Percentiles rank a stretch among this genome's conserved stretches.
Conservation (phyloP, 2,888 invertebrate species). For the Antitype chi region DNA sequence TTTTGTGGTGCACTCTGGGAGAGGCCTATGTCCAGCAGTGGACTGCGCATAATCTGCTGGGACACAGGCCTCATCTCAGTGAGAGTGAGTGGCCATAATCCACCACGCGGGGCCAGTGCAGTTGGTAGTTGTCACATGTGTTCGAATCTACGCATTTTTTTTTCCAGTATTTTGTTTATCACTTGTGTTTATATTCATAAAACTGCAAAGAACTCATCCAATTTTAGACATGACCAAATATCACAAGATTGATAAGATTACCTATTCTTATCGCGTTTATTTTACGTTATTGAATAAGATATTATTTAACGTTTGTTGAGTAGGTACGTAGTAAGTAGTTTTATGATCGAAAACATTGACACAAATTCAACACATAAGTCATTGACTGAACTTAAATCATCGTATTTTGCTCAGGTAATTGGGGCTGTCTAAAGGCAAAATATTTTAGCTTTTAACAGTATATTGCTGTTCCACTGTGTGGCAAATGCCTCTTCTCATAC, state of each 20-base stretch:
- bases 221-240: constrained; percentile 28
- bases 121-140: too few relatives aligned
- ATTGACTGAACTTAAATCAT: neutral
- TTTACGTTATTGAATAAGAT: constrained; percentile 21
- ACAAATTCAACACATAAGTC: neutral
- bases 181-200: constrained; percentile 21
- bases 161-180: neutral
- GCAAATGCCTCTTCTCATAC: too few relatives aligned
- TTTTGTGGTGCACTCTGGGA: neutral
- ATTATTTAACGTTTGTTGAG: constrained; percentile 21
- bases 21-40: neutral
- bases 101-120: too few relatives aligned
- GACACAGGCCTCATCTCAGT: too few relatives aligned
- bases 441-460: too few relatives aligned
- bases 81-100: too few relatives aligned
- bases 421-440: neutral
- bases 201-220: constrained; percentile 19
- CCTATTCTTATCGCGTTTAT: constrained; percentile 18
- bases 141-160: neutral
- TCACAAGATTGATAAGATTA: constrained; percentile 50
- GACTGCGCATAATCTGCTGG: too few relatives aligned
- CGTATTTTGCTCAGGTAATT: neutral
- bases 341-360: neutral
- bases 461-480: too few relatives aligned
- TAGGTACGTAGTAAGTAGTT: neutral